These are phyloP conservation scores for Paramuricea clavata DNA, from an alignment of 92 coral and sea anemone genomes.

Conservation along the genomic window DNA sequence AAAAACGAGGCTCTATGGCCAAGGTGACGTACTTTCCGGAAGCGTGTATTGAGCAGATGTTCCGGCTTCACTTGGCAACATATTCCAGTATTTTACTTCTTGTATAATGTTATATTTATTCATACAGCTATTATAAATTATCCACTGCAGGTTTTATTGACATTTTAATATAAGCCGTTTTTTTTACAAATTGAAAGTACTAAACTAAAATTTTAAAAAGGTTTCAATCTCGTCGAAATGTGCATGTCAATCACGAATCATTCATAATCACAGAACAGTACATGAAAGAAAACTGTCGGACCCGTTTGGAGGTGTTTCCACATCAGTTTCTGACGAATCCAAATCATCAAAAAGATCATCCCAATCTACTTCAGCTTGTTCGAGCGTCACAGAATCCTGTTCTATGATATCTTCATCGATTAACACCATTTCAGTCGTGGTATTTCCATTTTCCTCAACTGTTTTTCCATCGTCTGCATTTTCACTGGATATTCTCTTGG, in stretches of 20 bases:
- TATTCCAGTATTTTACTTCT: too few relatives aligned
- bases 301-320: not conserved
- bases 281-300: not conserved
- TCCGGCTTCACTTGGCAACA: too few relatives aligned
- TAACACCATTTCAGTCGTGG: not conserved
- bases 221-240: not conserved
- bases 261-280: not conserved
- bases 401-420: slow-evolving; percentile 10
- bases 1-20: too few relatives aligned
- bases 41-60: too few relatives aligned
- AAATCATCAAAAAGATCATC: slow-evolving; percentile 22
- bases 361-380: slow-evolving; percentile 29
- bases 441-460: not conserved
- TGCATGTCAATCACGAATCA: not conserved
- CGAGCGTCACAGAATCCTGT: not conserved
- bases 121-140: too few relatives aligned
- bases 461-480: not conserved
- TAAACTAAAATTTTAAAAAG: not conserved
- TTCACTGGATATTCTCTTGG: not conserved
- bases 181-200: too few relatives aligned
- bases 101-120: too few relatives aligned
- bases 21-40: too few relatives aligned
- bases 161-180: too few relatives aligned
- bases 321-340: not conserved
- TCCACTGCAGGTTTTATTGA: too few relatives aligned